Percentiles rank a stretch among this genome's conserved stretches.
These are phyloP conservation scores for Ceyx melanurus DNA, from an alignment of 2,113 vertebrate genomes.

Conservation along the genomic window DNA sequence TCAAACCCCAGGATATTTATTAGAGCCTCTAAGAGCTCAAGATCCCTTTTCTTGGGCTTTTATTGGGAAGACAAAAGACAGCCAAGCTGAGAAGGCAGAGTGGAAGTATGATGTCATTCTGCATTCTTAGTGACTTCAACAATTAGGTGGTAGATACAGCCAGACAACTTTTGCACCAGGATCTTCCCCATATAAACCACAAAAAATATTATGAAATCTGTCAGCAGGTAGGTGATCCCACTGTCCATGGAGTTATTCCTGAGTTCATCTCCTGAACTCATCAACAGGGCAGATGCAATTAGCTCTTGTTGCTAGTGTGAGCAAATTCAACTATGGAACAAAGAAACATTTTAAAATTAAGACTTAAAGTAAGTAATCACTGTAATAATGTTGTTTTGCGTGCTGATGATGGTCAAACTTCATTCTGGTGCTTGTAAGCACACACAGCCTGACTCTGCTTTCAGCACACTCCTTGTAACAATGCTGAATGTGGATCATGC, in stretches of 20 bases:
- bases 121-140: background rate
- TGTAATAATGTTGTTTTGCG: background rate
- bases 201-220: background rate
- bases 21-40: background rate
- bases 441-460: background rate
- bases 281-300: background rate
- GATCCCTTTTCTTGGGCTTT: background rate
- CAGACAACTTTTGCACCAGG: background rate
- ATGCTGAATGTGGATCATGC: background rate
- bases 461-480: background rate
- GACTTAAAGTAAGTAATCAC: background rate
- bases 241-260: background rate
- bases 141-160: background rate
- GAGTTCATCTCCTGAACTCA: background rate
- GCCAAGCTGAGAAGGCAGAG: background rate
- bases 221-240: background rate
- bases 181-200: background rate
- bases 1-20: background rate
- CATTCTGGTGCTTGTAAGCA: background rate
- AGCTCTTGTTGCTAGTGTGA: background rate
- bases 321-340: background rate
- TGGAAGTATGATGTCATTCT: background rate
- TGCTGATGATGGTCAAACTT: background rate
- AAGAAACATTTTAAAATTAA: background rate
- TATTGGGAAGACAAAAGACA: background rate